A percentile compares a stretch with the other conserved stretches of the same genome.
Evolutionary conservation across 2,888 invertebrate species (phyloP).

Genomic region (Acrobasis repandana): DNA sequence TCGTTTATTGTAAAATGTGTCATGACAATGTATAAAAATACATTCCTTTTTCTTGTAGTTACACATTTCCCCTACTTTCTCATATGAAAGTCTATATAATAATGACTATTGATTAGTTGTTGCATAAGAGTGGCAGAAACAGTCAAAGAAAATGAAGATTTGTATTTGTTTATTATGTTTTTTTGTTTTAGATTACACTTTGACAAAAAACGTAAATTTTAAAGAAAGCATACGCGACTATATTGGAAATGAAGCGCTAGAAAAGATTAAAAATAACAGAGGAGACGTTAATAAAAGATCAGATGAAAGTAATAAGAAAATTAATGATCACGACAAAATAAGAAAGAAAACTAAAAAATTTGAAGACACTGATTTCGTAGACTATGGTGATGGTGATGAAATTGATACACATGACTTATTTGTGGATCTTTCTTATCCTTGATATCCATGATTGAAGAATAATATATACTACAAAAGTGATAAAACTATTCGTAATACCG

Average conservation of each 20-base stretch:
- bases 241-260: not conserved
- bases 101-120: not conserved
- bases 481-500: no score
- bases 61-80: not conserved
- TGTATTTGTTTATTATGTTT: not conserved
- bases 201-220: not conserved
- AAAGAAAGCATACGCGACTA: not conserved
- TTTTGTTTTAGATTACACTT: not conserved
- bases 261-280: not conserved
- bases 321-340: not conserved
- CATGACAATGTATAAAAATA: no score
- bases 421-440: no score
- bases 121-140: not conserved
- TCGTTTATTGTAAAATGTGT: no score
- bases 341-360: not conserved
- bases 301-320: not conserved
- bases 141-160: not conserved
- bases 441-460: no score
- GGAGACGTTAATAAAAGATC: not conserved
- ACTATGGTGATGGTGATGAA: not conserved
- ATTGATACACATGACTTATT: no score
- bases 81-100: not conserved
- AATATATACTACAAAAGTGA: no score
- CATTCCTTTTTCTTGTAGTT: no score
- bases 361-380: not conserved